Base-by-base conservation (phyloP, 1,140 invertebrate species). In the Phortica variegata region DNA sequence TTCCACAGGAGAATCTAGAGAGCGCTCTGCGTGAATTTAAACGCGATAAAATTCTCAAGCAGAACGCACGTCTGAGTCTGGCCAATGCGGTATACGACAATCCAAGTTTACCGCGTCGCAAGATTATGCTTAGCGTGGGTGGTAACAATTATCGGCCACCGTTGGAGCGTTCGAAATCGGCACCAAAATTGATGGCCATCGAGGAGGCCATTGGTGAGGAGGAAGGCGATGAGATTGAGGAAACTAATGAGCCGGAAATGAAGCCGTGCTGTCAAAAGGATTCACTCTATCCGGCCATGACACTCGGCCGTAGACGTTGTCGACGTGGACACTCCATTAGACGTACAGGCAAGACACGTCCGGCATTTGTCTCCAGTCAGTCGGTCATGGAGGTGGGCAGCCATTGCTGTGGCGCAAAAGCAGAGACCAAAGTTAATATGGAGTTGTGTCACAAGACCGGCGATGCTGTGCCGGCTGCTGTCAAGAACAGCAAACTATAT, bases 11-110 rank as follows among this genome's bases (percentile, higher is more conserved):
- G 77, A 79, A 86, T 81, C 76, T 90, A 78, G 79, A 86, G 23
- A 86, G 90, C 65, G 95, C 97, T 1, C 82, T 99, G 42, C 84
- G 87, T 50, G 95, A 97, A 81, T 98, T 97, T 79, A 88, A 93
- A 59, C 83, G 91, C 43, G 95, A 97, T 73, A 96, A 97, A 79
- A 85, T 95, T 58, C 87, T 86, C 10, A 85, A 89, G 63, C 95
- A 98, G 78, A 97, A 97, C 70, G 92, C 95, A 6, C 84, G 95
- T 49, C 78, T 97, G n/a, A 94, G 91, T 16, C 77, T 95, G 52
- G 89, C 91, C 6, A 91, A 93, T 68, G 85, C 87, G 12, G 85
- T 91, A 1, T 92, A 93, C 69, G 89, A 93, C 52, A 90, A 91
- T 77, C 89, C 87, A 3, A 89, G 84, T 71, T 83, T 89, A 80